Evolutionary conservation across 2,888 invertebrate genomes (phyloP).

Genomic region (Ormyrus labotus): DNA sequence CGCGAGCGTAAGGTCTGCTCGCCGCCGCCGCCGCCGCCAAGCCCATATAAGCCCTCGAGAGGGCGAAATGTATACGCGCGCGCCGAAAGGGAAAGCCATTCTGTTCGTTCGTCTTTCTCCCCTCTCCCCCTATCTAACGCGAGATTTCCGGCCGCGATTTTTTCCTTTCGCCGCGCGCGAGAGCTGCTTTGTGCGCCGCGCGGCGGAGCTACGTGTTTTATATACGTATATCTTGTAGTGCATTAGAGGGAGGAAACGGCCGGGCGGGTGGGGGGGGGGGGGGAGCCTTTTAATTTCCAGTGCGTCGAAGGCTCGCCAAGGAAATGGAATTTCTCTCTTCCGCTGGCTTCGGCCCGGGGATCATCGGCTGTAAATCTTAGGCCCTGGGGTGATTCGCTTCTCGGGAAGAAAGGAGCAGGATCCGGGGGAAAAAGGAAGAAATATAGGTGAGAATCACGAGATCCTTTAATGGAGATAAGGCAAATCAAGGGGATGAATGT

Average conservation of each 20-base stretch:
- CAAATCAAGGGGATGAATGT: conserved; percentile 35
- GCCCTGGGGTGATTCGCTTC: neutral
- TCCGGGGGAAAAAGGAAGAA: conserved; percentile 2
- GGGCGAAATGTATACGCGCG: neutral
- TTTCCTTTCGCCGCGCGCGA: neutral
- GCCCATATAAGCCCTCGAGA: neutral
- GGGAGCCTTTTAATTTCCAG: conserved; percentile 45
- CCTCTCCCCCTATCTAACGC: neutral
- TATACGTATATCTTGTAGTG: conserved; percentile 1
- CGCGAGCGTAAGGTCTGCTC: neutral
- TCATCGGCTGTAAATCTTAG: conserved; percentile 38
- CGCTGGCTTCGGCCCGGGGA: neutral
- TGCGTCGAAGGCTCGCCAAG: conserved; percentile 41
- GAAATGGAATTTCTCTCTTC: conserved; percentile 45
- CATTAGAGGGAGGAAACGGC: conserved; percentile 24
- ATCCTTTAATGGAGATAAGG: conserved; percentile 25
- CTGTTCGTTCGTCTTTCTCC: conserved; percentile 11
- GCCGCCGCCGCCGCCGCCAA: conserved; percentile 30
- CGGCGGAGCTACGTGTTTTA: neutral
- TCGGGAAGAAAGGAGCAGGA: neutral
- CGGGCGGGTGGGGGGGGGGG: neutral
- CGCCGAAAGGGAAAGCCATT: conserved; percentile 24
- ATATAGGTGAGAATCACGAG: conserved; percentile 49
- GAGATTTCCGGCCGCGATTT: neutral
- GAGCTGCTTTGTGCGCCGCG: neutral